These are phyloP conservation scores for Gambusia affinis DNA, from an alignment of 2,113 vertebrate species.

Conservation along the genomic window DNA sequence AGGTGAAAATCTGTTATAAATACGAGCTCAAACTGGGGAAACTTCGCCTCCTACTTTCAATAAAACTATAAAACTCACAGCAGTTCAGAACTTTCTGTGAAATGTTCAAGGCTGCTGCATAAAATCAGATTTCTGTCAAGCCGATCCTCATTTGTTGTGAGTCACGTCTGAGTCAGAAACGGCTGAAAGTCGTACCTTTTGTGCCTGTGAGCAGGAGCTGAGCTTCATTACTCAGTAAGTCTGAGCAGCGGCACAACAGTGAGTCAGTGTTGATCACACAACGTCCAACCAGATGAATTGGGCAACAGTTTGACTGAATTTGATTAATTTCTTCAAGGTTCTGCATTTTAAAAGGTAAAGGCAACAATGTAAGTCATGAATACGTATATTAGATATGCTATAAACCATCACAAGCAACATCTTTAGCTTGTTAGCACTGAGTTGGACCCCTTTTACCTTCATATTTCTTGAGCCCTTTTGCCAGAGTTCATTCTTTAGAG, in stretches of 20 bases:
- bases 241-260: not conserved
- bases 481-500: no score
- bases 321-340: not conserved
- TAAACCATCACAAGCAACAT: not conserved
- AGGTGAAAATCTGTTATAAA: not conserved
- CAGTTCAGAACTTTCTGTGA: not conserved
- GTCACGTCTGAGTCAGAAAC: constrained; percentile 23
- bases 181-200: constrained; percentile 40
- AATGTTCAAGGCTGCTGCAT: not conserved
- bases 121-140: constrained; percentile 7
- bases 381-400: not conserved
- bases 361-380: not conserved
- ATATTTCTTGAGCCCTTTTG: not conserved
- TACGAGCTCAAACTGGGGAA: not conserved
- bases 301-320: constrained; percentile 1
- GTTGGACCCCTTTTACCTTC: not conserved
- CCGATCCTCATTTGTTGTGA: constrained; percentile 16
- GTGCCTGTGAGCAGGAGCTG: constrained; percentile 24
- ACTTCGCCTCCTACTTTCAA: not conserved
- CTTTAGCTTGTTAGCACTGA: not conserved
- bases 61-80: not conserved
- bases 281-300: not conserved
- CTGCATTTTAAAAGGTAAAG: not conserved
- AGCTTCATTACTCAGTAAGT: constrained; percentile 26
- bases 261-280: constrained; percentile 38